Evolutionary conservation across 2,113 vertebrate genomes (phyloP), one percentile per base, ranked within the genome.

Genomic region (Tyrannus savana): DNA sequence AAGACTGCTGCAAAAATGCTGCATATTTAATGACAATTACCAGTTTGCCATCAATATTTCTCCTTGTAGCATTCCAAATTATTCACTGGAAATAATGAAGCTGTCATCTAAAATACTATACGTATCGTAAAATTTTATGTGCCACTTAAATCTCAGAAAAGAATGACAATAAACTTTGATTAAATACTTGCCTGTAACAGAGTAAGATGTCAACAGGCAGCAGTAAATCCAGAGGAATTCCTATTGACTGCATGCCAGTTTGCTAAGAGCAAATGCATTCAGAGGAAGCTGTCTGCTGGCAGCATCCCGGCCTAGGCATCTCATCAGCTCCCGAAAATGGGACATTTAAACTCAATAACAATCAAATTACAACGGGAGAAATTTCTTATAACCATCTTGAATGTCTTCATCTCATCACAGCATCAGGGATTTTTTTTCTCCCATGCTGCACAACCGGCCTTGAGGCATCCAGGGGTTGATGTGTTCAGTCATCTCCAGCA

Each of bases 81-180:
- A 92, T 93, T 95, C 96, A 83, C 78, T 72, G 89, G 97, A 97
- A 97, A 97, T 97, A 97, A 97, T 94, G 82, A 97, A 98, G 93
- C 68, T 94, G 91, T 97, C 97, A 97, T 95, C 50, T 56, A 97
- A 98, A 98, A 97, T 96, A 97, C 90, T 96, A 87, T 76, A 78
- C 6, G 35, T 95, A 84, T 93, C 95, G 60, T 98, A 98, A 98
- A 97, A 97, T 96, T 97, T 98, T 97, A 98, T 96, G 24, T 96
- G 66, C 91, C 97, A 96, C 94, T 98, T 97, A 97, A 98, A 97
- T 97, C 95, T 97, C 90, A 93, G 95, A 94, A 97, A 98, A 97
- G 82, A 98, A 96, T 96, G 95, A 95, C 97, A 98, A 97, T 98
- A 97, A 98, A 97, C 41, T 68, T 97, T 97, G 97, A 98, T 95